phyloP scores from a whole-genome alignment of 2,797 vertebrate genomes.

The Heteromormyrus szaboi region DNA sequence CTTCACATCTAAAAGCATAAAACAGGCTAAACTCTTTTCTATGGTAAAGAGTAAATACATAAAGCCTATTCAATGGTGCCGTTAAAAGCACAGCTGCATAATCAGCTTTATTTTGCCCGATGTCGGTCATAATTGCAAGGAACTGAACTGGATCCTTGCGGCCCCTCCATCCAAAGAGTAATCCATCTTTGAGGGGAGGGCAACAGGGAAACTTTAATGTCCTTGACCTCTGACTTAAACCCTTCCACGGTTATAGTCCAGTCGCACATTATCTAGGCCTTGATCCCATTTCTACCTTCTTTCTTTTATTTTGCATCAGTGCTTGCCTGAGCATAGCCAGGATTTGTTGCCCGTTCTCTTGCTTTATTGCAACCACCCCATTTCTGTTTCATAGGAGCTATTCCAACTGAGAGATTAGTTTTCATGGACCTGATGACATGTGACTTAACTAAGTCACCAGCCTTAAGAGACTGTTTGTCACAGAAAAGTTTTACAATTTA shows the following conservation, averaged over 20 bases:
- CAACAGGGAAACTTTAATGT: slow-evolving; percentile 53
- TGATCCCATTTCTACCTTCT: slow-evolving; percentile 74
- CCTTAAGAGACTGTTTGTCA: slow-evolving; percentile 38
- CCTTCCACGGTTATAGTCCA: slow-evolving; percentile 65
- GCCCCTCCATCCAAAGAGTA: slow-evolving; percentile 20
- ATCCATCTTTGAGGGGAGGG: slow-evolving; percentile 33
- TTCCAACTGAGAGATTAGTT: slow-evolving; percentile 79
- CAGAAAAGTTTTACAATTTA: slow-evolving; percentile 49
- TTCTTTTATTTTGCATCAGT: slow-evolving; percentile 70
- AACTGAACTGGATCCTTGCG: slow-evolving; percentile 27
- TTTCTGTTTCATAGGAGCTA: slow-evolving; percentile 80
- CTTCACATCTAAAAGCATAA: background rate
- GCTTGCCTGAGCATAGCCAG: slow-evolving; percentile 72
- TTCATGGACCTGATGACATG: slow-evolving; percentile 72
- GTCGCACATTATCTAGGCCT: slow-evolving; percentile 61
- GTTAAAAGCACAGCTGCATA: background rate
- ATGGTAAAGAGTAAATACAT: background rate
- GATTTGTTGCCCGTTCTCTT: slow-evolving; percentile 85
- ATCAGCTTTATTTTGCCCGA: slow-evolving; percentile 33
- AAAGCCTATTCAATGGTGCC: background rate
- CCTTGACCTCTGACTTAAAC: slow-evolving; percentile 73
- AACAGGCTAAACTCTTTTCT: background rate
- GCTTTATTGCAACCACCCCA: slow-evolving; percentile 75
- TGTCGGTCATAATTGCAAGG: slow-evolving; percentile 37
- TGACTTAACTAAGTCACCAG: slow-evolving; percentile 50